Evolutionary conservation across 2,113 vertebrate genomes (phyloP), one percentile per base, ranked within the genome.

Genomic region (Gila orcuttii): DNA sequence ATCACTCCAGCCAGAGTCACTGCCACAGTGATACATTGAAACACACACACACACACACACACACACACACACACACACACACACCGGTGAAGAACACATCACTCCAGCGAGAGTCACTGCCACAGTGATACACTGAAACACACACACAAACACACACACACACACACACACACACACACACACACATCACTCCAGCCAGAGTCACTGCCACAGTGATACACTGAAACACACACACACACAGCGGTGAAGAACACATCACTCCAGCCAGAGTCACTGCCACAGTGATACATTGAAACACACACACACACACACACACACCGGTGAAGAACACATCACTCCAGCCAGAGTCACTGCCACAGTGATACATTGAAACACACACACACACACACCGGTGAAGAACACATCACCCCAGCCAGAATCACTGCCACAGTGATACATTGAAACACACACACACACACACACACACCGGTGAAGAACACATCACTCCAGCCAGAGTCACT

Each of bases 291-390:
- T 96, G 87, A 76, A 84, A 50, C 57, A 17, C 19, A 88, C 91
- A n/a, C 59, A 62, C 3, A 21, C 55, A 21, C 55, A 2, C 55
- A 21, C 55, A n/a, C n/a, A n/a, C n/a, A n/a, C n/a, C 2, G 0
- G 84, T 94, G 92, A 97, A 97, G 83, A 96, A 95, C 42, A 93
- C n/a, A 0, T 94, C 92, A 74, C 96, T 98, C 96, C 97, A 97
- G 85, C 96, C 96, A 28, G 28, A 1, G 1, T 89, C 76, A 6
- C 96, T 94, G 77, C 97, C 96, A 17, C 96, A 97, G 84, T 94
- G 93, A 88, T 96, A 96, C 39, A 91, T 95, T 96, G 87, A 74
- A 84, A 13, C 45, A 21, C 84, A 36, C 81, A 19, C 60, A 7
- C 17, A 59, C 28, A 28, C 28, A 28, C 28, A 28, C 28, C n/a